Evolutionary conservation across 2,113 vertebrate species (phyloP), one percentile per base, ranked within the genome.

Genomic region (Laterallus jamaicensis): DNA sequence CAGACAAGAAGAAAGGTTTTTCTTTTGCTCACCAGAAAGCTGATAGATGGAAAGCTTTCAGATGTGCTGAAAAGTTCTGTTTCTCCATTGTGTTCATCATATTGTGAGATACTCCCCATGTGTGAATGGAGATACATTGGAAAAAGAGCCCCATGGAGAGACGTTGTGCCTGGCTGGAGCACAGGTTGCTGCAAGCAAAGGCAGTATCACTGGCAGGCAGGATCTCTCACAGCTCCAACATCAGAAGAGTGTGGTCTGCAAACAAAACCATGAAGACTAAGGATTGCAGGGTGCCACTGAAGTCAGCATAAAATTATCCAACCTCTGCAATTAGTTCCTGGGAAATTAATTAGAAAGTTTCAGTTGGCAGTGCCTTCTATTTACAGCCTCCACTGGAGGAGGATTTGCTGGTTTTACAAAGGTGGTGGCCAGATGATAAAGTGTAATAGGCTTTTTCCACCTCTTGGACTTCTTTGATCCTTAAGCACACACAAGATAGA

Each of bases 331-430:
- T 84, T 81, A 77, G 31, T 39, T 77, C 14, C 64, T 52, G n/a
- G 17, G 35, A 81, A 88, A 71, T 20, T 11, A 63, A 82, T 4
- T 10, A 70, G 39, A n/a, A 64, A 4, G 7, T 68, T 71, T 71
- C n/a, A 63, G 5, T 42, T 69, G 10, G 14, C 2, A 0, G 19
- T 70, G 28, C 2, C 42, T 47, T 66, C 39, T 81, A 11, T 49
- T 83, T 78, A 66, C 47, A 59, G 40, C 12, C 9, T 54, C 14
- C 60, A 2, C 35, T 79, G 69, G 37, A 71, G n/a, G 60, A 60
- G 39, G 25, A 58, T 62, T 84, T 95, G 28, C 14, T 87, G 21
- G 31, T 63, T 87, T 93, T 95, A 82, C 12, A 62, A 58, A 88
- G 13, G n/a, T n/a, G 29, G 16, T 77, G 63, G 15, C 24, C 19